phyloP scores from a whole-genome alignment of 2,797 vertebrate species.

The Sebastes hubbsi region DNA sequence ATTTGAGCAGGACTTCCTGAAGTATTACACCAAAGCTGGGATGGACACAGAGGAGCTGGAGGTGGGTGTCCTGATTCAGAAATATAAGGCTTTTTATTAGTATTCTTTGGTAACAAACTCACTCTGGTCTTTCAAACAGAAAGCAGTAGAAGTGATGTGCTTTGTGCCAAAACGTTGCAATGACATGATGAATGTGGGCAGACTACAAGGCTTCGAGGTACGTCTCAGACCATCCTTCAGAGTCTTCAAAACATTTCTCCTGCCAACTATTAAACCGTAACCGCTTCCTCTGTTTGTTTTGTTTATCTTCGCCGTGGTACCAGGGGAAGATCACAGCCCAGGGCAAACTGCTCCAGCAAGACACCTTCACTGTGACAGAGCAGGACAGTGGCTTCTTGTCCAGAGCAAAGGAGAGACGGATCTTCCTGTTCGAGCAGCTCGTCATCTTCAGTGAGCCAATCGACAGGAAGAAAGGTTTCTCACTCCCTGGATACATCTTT shows the following conservation, averaged over 20 bases:
- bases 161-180: slow-evolving; percentile 95
- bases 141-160: slow-evolving; percentile 95
- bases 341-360: slow-evolving; percentile 93
- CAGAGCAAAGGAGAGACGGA: slow-evolving; percentile 87
- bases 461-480: slow-evolving; percentile 90
- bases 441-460: slow-evolving; percentile 94
- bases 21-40: slow-evolving; percentile 92
- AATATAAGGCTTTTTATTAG: neutral
- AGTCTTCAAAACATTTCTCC: slow-evolving; percentile 21
- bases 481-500: slow-evolving; percentile 89
- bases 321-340: slow-evolving; percentile 95
- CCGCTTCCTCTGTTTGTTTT: slow-evolving; percentile 34
- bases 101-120: neutral
- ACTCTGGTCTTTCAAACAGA: slow-evolving; percentile 73
- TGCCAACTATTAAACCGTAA: slow-evolving; percentile 9
- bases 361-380: slow-evolving; percentile 91
- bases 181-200: slow-evolving; percentile 96
- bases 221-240: slow-evolving; percentile 12
- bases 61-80: slow-evolving; percentile 74
- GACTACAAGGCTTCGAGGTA: slow-evolving; percentile 95
- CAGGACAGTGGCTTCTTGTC: slow-evolving; percentile 89
- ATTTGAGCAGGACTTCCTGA: slow-evolving; percentile 90
- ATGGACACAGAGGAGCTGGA: slow-evolving; percentile 89
- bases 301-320: slow-evolving; percentile 11
- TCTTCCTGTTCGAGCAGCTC: slow-evolving; percentile 96